phyloP scores from a whole-genome alignment of 2,797 vertebrate species.

The Bradypus variegatus region DNA sequence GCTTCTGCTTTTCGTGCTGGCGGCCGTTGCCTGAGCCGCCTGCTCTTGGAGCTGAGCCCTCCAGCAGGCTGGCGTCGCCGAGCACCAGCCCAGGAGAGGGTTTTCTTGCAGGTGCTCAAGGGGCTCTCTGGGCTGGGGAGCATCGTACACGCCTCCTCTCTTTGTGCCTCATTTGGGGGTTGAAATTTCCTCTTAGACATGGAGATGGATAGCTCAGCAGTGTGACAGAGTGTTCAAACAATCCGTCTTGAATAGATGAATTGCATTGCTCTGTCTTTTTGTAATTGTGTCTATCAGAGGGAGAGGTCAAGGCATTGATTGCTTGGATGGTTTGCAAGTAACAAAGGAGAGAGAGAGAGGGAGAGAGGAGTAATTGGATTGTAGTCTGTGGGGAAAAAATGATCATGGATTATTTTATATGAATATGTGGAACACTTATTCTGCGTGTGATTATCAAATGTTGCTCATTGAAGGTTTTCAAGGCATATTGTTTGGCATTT shows the following conservation, averaged over 20 bases:
- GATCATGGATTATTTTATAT: slow-evolving; percentile 72
- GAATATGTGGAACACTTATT: slow-evolving; percentile 72
- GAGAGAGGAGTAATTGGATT: slow-evolving; percentile 64
- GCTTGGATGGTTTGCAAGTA: slow-evolving; percentile 73
- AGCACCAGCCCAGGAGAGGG: neutral
- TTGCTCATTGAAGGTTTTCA: slow-evolving; percentile 63
- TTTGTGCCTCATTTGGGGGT: slow-evolving; percentile 62
- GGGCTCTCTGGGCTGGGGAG: slow-evolving; percentile 29
- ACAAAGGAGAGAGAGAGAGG: slow-evolving; percentile 61
- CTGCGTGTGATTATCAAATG: slow-evolving; percentile 60
- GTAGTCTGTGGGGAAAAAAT: slow-evolving; percentile 59
- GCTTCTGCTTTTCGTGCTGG: neutral
- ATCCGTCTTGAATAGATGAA: slow-evolving; percentile 66
- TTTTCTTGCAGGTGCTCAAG: slow-evolving; percentile 51
- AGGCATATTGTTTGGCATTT: slow-evolving; percentile 62
- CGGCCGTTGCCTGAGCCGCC: neutral
- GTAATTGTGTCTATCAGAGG: slow-evolving; percentile 67
- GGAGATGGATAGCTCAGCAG: slow-evolving; percentile 66
- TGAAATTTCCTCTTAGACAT: slow-evolving; percentile 64
- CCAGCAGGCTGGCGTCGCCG: neutral
- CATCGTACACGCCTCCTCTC: slow-evolving; percentile 25
- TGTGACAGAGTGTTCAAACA: slow-evolving; percentile 69
- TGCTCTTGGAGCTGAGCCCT: slow-evolving; percentile 9
- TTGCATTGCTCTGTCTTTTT: slow-evolving; percentile 69
- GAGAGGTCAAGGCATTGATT: slow-evolving; percentile 72